Evolutionary conservation across 2,113 vertebrate genomes (phyloP).

Genomic region (Gobio gobio): DNA sequence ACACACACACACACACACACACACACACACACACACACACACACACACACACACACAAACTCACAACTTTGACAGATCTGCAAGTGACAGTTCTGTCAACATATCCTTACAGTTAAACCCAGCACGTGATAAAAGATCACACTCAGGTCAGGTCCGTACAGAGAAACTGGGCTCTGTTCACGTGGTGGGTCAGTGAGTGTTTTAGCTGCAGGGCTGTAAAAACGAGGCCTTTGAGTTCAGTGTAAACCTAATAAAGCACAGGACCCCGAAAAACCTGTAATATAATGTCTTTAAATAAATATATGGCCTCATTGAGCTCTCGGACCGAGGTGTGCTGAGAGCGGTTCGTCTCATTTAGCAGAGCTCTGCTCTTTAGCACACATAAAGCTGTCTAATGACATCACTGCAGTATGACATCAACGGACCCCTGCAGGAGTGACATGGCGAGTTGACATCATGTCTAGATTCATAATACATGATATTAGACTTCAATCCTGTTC

Average conservation of each 20-base stretch:
- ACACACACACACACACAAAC: neutral
- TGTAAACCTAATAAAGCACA: constrained; percentile 26
- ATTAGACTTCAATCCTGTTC: neutral
- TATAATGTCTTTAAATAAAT: constrained; percentile 31
- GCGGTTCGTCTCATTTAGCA: constrained; percentile 12
- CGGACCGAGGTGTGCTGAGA: neutral
- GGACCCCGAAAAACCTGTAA: neutral
- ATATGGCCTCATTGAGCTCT: constrained; percentile 21
- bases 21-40: neutral
- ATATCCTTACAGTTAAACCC: neutral
- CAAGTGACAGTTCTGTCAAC: neutral
- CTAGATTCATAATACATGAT: constrained; percentile 29
- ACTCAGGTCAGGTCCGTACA: neutral
- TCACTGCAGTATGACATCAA: constrained; percentile 41
- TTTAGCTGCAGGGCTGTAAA: constrained; percentile 21
- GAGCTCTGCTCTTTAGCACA: constrained; percentile 37
- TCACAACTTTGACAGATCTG: neutral
- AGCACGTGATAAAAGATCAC: neutral
- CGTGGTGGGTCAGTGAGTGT: neutral
- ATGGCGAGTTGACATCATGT: neutral
- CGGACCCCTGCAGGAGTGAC: too few species aligned
- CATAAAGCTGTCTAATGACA: constrained; percentile 42
- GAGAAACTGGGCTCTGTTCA: neutral
- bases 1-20: neutral
- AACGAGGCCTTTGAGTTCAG: constrained; percentile 3